Base-by-base conservation (phyloP, 2,113 vertebrate genomes). In the Eidolon helvum region DNA sequence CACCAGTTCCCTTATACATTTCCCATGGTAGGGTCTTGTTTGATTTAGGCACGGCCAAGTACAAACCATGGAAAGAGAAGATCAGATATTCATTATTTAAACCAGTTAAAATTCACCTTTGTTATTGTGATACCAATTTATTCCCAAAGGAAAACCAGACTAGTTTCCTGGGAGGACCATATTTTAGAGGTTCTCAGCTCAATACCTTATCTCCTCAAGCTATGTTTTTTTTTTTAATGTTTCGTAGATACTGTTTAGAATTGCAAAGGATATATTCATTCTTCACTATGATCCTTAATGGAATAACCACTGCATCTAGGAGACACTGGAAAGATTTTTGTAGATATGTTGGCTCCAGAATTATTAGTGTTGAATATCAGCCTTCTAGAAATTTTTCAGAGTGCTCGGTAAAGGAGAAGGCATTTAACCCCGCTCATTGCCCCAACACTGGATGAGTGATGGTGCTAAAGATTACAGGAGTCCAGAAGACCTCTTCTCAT, bases 101-200 rank as follows among this genome's bases (percentile, higher is more conserved):
- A 68, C 55, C 1, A 10, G 45, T 72, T 79, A 43, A 38, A 53
- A 57, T 65, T 55, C 14, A 59, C 18, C 66, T 79, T n/a, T 72
- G 87, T 72, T 69, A 24, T 0, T 63, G 1, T 71, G 33, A n/a
- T 69, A 53, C 16, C 30, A 55, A 7, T 57, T 85, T 88, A 45
- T 83, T 78, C 5, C 38, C 19, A 50, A 66, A 82, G 53, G 90
- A 95, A 84, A 88, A 11, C 33, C 40, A 78, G 79, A 28, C 5
- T 4, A 5, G 4, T 77, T 43, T 93, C 10, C 55, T 77, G 19
- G 9, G 12, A 59, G 35, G 26, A 50, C 91, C 21, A 72, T 61
- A n/a, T 88, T 95, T 91, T 66, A 86, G 85, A 94, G 45, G 53
- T 71, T 97, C 40, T 38, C 33, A 21, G 53, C 26, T 68, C 26